Conservation (phyloP, 2,797 vertebrate genomes). For the Acrocephalus scirpaceus region DNA sequence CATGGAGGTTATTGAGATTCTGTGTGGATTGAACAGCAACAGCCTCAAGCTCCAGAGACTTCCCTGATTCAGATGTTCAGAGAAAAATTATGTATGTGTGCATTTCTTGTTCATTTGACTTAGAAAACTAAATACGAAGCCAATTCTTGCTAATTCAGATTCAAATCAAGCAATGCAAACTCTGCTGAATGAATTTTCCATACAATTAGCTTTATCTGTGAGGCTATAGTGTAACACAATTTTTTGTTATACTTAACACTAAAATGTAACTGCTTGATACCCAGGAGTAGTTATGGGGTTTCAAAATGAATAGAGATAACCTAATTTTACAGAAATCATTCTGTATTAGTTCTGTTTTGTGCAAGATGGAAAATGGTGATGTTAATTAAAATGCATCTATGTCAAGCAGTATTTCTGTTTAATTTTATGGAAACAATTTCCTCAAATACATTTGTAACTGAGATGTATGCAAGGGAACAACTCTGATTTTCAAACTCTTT, state of each 20-base stretch:
- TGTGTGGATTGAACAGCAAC: neutral
- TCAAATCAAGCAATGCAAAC: neutral
- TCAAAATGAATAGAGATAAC: neutral
- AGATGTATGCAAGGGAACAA: neutral
- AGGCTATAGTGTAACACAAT: neutral
- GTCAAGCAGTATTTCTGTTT: neutral
- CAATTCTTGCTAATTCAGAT: neutral
- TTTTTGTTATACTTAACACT: neutral
- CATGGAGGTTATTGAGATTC: neutral
- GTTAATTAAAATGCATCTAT: neutral
- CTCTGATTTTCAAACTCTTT: neutral
- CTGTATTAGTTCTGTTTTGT: neutral
- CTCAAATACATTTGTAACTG: neutral
- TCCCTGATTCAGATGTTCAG: neutral
- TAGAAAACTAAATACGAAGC: neutral
- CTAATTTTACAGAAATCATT: neutral
- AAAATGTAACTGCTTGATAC: neutral
- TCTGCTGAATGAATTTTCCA: neutral
- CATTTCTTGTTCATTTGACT: neutral
- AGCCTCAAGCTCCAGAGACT: neutral
- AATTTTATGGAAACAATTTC: neutral
- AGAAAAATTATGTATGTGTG: neutral
- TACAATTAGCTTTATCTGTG: slow-evolving; percentile 8
- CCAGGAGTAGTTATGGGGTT: neutral
- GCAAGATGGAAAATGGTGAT: neutral